Evolutionary conservation across 2,797 vertebrate species (phyloP).

Genomic region (Mormyrus hasselquistii): DNA sequence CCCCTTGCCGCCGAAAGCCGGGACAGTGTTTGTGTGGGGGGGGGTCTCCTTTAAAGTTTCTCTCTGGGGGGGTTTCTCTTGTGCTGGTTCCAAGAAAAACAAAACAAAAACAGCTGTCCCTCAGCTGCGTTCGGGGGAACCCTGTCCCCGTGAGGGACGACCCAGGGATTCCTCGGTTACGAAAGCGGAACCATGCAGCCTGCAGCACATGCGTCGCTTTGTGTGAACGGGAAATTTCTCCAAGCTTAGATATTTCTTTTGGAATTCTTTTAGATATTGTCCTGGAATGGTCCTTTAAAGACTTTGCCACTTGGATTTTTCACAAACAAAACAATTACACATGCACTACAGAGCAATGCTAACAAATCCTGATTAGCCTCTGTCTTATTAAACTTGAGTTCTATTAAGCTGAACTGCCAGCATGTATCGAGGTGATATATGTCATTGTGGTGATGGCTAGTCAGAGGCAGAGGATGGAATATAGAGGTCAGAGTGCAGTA

Average conservation of each 20-base stretch:
- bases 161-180: background rate
- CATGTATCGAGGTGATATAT: background rate
- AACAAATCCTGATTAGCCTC: background rate
- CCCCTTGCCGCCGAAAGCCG: background rate
- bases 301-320: background rate
- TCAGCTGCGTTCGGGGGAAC: conserved; percentile 20
- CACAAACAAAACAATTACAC: background rate
- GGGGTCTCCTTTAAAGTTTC: conserved; percentile 26
- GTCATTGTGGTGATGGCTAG: background rate
- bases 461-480: background rate
- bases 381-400: background rate
- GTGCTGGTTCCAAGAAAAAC: conserved; percentile 21
- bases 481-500: background rate
- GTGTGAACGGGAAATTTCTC: background rate
- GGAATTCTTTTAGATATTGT: background rate
- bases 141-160: background rate
- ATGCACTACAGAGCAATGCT: background rate
- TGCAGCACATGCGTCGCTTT: background rate
- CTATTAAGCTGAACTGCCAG: background rate
- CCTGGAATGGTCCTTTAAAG: background rate
- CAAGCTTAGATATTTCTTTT: background rate
- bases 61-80: conserved; percentile 30
- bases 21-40: background rate
- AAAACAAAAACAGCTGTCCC: conserved; percentile 30
- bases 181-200: background rate